Evolutionary conservation across 2,113 vertebrate genomes (phyloP), one percentile per base, ranked within the genome.

Genomic region (Psittacus erithacus): DNA sequence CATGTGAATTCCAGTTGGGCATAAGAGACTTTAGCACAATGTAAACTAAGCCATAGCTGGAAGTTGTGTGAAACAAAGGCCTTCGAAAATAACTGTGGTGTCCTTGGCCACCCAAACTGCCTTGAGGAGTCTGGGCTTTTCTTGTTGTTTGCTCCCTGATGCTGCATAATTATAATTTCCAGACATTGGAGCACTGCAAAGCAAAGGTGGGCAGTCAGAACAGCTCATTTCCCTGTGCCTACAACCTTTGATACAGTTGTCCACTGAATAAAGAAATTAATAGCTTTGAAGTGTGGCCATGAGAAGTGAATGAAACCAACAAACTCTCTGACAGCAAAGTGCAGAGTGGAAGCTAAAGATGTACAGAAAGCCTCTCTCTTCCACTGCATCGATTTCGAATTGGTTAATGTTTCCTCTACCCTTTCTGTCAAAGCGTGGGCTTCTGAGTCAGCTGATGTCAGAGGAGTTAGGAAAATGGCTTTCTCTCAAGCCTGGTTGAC

Each of bases 31-130:
- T 90, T 50, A 86, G 83, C 83, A 80, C 80, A 90, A 64, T 71
- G 91, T 93, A 92, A 95, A 96, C 57, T 78, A 93, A 95, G 63
- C 86, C 55, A 29, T 81, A 74, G 73, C 88, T 95, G 88, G 91
- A 89, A 94, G 83, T 62, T 84, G 91, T 86, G 65, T 68, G 65
- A 93, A 84, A 92, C 90, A 96, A 92, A 96, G 92, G 49, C 74
- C 92, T 92, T 62, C 10, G 76, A 91, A 96, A 96, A 78, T 65
- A 88, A 82, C 65, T 71, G 33, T 62, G 52, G 74, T 95, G 86
- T 87, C 62, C 52, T 90, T 89, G 88, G 91, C 95, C 88, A 95
- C 93, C 83, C 86, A 91, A 85, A 95, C 53, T 57, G 57, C 47
- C 55, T 41, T 31, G 69, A 77, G 70, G 75, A 67, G 31, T 55